Evolutionary conservation across 2,888 invertebrate species (phyloP).

Genomic region (Argyresthia goedartella): DNA sequence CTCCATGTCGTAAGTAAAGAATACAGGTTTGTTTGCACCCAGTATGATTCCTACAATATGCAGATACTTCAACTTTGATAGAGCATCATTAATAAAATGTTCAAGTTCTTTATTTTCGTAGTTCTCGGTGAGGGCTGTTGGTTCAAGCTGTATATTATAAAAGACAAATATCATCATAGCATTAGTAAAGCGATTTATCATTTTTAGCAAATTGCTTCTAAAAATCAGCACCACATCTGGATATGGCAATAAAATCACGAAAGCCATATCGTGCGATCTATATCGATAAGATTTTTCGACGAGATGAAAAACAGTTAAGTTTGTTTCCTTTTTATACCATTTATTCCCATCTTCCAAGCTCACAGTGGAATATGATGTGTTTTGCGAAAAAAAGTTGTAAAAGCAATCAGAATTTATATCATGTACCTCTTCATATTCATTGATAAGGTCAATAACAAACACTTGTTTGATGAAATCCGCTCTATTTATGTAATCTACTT

Average conservation of each 20-base stretch:
- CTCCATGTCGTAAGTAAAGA: neutral
- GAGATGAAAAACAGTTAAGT: neutral
- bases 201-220: neutral
- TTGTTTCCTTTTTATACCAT: too few species aligned
- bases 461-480: neutral
- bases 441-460: neutral
- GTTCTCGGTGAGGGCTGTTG: neutral
- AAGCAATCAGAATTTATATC: neutral
- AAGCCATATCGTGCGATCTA: neutral
- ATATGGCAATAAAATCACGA: neutral
- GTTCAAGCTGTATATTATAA: neutral
- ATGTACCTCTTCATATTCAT: neutral
- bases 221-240: neutral
- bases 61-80: neutral
- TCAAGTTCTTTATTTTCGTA: neutral
- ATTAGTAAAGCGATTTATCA: neutral
- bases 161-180: neutral
- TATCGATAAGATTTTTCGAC: neutral
- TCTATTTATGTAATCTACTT: neutral
- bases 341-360: neutral
- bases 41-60: neutral
- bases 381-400: neutral
- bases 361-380: neutral
- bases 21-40: neutral
- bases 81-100: neutral